phyloP scores from a whole-genome alignment of 1,140 invertebrate genomes.

The Pseudomyrmex pallidus region DNA sequence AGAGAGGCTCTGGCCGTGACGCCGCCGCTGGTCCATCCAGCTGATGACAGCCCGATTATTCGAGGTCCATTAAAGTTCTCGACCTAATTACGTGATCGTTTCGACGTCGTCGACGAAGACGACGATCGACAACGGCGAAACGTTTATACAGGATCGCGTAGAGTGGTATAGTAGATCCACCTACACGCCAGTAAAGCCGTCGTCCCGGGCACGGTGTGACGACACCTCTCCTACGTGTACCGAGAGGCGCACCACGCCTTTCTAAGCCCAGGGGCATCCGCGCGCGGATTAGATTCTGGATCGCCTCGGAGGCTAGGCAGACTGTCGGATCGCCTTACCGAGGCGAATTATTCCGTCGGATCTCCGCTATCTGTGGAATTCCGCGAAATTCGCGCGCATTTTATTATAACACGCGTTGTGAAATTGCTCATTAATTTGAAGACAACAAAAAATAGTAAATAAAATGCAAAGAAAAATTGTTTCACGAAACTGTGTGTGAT shows the following conservation, averaged over 20 bases:
- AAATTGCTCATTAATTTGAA: no score
- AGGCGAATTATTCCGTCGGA: constrained; percentile 59
- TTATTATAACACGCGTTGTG: no score
- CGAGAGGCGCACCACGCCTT: constrained; percentile 71
- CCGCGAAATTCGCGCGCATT: neutral
- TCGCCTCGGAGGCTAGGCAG: constrained; percentile 67
- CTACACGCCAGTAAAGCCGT: constrained; percentile 65
- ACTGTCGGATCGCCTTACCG: constrained; percentile 51
- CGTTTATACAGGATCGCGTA: no score
- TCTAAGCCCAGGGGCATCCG: constrained; percentile 78
- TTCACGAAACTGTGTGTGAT: no score
- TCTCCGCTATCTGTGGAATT: constrained; percentile 45
- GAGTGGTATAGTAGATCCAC: constrained; percentile 53
- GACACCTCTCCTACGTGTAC: constrained; percentile 73
- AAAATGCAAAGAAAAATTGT: no score
- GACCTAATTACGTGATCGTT: constrained; percentile 62
- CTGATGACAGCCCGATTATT: constrained; percentile 61
- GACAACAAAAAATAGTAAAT: no score
- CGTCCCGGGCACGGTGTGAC: constrained; percentile 65
- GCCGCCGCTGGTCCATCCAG: constrained; percentile 7
- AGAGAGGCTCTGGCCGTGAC: neutral
- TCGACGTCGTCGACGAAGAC: neutral
- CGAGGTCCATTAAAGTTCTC: constrained; percentile 51
- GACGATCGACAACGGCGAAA: neutral
- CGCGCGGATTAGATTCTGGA: constrained; percentile 75